A percentile compares a stretch with the other conserved stretches of the same genome.
These are phyloP conservation scores for Zonotrichia albicollis DNA, from an alignment of 2,797 vertebrate species.

Conservation along the genomic window DNA sequence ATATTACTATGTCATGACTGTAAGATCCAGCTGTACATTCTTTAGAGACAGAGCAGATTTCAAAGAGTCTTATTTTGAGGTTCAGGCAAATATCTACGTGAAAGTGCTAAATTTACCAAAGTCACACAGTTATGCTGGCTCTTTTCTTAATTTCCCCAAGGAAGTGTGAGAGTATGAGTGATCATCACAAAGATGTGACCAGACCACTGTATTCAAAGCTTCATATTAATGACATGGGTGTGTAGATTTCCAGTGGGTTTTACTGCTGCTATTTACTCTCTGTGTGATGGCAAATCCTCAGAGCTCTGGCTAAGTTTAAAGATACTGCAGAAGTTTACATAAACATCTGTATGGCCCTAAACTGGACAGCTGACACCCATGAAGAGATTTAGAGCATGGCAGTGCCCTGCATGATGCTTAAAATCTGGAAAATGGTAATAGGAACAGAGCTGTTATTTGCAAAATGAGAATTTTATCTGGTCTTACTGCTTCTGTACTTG, in stretches of 20 bases:
- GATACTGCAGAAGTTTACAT: background rate
- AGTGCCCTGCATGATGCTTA: background rate
- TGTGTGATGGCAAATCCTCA: background rate
- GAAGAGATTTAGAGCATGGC: background rate
- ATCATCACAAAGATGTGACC: background rate
- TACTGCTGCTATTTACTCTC: background rate
- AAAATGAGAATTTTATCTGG: background rate
- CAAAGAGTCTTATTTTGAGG: background rate
- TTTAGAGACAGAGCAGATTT: background rate
- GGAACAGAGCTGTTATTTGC: background rate
- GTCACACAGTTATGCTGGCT: background rate
- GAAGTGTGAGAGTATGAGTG: background rate
- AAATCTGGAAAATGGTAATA: background rate
- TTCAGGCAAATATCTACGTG: background rate
- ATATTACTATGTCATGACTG: background rate
- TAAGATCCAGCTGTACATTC: background rate
- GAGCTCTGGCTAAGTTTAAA: background rate
- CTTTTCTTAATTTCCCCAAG: background rate
- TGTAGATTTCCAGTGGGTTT: background rate
- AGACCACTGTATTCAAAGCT: slow-evolving; percentile 9
- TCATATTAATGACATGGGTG: background rate
- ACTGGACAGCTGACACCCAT: background rate
- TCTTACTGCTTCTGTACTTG: background rate
- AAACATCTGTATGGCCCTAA: background rate
- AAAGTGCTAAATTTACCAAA: background rate